Evolutionary conservation across 2,888 invertebrate genomes (phyloP).

Genomic region (Cybosia mesomella): DNA sequence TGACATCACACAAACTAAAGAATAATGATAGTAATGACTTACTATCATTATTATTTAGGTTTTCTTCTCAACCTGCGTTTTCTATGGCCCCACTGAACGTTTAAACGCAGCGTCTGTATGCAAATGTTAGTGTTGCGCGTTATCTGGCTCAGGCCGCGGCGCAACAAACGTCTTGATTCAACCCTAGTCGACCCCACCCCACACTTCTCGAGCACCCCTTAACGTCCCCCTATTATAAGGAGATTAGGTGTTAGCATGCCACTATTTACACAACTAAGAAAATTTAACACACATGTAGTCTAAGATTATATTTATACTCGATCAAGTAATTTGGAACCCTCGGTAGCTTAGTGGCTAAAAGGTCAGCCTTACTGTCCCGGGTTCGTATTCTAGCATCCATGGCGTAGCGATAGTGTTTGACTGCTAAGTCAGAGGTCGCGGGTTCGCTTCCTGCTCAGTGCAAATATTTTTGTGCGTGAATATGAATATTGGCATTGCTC

Average conservation of each 20-base stretch:
- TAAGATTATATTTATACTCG: neutral
- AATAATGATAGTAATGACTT: too few species aligned
- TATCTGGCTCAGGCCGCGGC: constrained; percentile 35
- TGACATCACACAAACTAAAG: too few species aligned
- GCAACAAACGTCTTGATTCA: constrained; percentile 25
- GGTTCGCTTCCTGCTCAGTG: too few species aligned
- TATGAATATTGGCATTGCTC: too few species aligned
- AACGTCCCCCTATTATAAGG: constrained; percentile 5
- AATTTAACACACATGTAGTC: neutral
- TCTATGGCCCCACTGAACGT: constrained; percentile 18
- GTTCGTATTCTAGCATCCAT: too few species aligned
- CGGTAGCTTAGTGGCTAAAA: too few species aligned
- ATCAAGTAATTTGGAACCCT: too few species aligned
- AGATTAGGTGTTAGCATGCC: constrained; percentile 18
- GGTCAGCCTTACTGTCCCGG: too few species aligned
- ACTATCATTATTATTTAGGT: too few species aligned
- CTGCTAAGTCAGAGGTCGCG: too few species aligned
- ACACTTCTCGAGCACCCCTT: neutral
- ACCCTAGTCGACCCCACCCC: constrained; percentile 9
- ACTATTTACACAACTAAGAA: neutral
- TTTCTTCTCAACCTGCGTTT: neutral
- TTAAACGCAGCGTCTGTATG: constrained; percentile 50
- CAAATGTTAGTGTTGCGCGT: constrained; percentile 43
- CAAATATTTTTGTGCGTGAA: too few species aligned
- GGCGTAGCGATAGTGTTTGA: too few species aligned